Conservation (phyloP, 2,113 vertebrate genomes). For the Forbesichthys agassizii region DNA sequence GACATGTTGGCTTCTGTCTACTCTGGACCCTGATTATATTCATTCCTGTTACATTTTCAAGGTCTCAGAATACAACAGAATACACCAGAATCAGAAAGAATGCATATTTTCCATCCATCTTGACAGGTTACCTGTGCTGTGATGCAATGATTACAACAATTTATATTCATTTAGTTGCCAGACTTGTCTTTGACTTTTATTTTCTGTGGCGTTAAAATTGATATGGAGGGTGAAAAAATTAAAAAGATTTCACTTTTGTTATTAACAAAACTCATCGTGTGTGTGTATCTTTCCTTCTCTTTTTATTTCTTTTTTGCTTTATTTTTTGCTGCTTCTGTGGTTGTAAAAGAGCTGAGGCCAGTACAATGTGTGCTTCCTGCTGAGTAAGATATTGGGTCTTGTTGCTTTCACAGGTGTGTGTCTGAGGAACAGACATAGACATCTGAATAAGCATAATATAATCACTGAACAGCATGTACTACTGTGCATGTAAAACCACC, state of each 20-base stretch:
- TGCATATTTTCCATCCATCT: slow-evolving; percentile 62
- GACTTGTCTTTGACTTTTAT: slow-evolving; percentile 53
- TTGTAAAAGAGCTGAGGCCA: slow-evolving; percentile 41
- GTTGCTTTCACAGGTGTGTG: slow-evolving; percentile 35
- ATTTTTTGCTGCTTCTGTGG: slow-evolving; percentile 23
- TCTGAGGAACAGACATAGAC: slow-evolving; percentile 1
- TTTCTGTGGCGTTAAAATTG: slow-evolving; percentile 51
- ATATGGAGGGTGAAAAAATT: slow-evolving; percentile 66
- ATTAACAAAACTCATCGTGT: slow-evolving; percentile 63
- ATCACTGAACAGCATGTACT: too few species aligned
- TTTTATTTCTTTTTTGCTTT: not conserved
- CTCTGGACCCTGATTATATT: slow-evolving; percentile 42
- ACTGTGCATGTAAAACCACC: too few species aligned
- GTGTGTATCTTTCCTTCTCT: not conserved
- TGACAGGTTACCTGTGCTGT: slow-evolving; percentile 64
- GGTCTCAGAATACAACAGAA: slow-evolving; percentile 27
- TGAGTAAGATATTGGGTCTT: slow-evolving; percentile 33
- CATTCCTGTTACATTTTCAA: slow-evolving; percentile 40
- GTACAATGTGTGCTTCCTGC: slow-evolving; percentile 37
- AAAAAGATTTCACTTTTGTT: slow-evolving; percentile 74
- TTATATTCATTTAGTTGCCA: slow-evolving; percentile 50
- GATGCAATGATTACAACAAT: slow-evolving; percentile 60
- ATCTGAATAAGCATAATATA: slow-evolving; percentile 1
- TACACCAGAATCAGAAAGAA: slow-evolving; percentile 33
- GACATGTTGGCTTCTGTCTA: slow-evolving; percentile 34